These are phyloP conservation scores for Drosophila biarmipes DNA, from an alignment of 1,140 invertebrate genomes.

Conservation along the genomic window DNA sequence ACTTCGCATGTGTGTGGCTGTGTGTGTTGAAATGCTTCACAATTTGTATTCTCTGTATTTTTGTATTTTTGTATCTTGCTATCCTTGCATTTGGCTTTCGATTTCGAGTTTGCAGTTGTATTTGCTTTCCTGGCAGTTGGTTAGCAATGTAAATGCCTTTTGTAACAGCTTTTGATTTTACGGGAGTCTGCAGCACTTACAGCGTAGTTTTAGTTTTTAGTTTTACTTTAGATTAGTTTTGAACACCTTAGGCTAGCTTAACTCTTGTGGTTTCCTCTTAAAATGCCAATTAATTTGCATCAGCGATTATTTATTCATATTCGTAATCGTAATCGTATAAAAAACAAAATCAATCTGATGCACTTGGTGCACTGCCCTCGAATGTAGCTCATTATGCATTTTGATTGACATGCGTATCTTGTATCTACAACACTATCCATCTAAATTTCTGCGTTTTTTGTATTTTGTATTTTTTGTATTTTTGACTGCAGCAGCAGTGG, in stretches of 20 bases:
- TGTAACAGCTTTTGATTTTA: constrained; percentile 7
- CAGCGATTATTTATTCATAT: constrained; percentile 24
- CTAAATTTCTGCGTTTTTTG: constrained; percentile 30
- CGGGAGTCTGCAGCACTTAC: constrained; percentile 14
- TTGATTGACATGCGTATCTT: constrained; percentile 72
- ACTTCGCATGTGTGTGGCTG: neutral
- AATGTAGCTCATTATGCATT: constrained; percentile 69
- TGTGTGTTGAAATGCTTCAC: neutral
- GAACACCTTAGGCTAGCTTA: constrained; percentile 47
- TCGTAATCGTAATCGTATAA: constrained; percentile 3
- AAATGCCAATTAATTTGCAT: constrained; percentile 41
- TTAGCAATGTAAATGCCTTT: constrained; percentile 45
- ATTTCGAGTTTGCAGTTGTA: constrained; percentile 4
- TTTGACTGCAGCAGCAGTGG: constrained; percentile 11
- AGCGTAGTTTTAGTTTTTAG: constrained; percentile 9
- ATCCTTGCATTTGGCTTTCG: constrained; percentile 19
- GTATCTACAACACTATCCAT: constrained; percentile 53
- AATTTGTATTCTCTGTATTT: neutral
- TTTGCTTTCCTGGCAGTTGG: constrained; percentile 28
- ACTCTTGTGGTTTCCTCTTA: constrained; percentile 21
- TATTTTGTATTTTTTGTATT: constrained; percentile 9
- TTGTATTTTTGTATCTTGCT: neutral
- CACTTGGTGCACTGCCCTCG: constrained; percentile 32
- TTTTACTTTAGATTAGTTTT: constrained; percentile 21
- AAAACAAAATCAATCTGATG: constrained; percentile 15